These are phyloP conservation scores for Scelioninae gen. 2 DNA, from an alignment of 2,888 invertebrate species.

Conservation along the genomic window DNA sequence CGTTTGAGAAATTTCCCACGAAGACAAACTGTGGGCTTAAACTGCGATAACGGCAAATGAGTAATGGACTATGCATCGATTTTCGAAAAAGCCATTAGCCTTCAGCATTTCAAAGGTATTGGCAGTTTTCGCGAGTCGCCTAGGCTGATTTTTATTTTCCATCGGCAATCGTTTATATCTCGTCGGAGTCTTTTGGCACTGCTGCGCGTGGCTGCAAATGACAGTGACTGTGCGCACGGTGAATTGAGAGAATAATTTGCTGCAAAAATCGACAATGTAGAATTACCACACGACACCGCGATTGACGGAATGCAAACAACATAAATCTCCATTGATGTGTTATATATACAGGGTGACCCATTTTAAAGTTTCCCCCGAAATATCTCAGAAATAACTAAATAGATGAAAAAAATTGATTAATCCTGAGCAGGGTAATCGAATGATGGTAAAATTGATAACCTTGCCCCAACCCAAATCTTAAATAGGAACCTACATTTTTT, in stretches of 20 bases:
- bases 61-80: constrained; percentile 27
- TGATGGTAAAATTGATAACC: no score
- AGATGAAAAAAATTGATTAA: no score
- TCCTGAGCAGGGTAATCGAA: no score
- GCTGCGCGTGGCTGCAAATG: constrained; percentile 26
- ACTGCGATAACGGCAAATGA: constrained; percentile 16
- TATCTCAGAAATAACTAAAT: no score
- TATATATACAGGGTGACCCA: no score
- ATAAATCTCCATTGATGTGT: constrained; percentile 26
- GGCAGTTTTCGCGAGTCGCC: constrained; percentile 21
- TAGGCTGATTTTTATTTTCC: constrained; percentile 37
- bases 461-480: no score
- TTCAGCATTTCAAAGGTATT: constrained; percentile 30
- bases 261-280: constrained; percentile 15
- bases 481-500: no score
- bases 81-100: constrained; percentile 33
- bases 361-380: constrained; percentile 4
- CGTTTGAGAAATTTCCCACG: no score
- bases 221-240: constrained; percentile 19
- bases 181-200: constrained; percentile 29
- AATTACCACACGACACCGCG: constrained; percentile 18
- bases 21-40: constrained; percentile 21
- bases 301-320: constrained; percentile 27
- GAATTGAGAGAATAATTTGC: constrained; percentile 32
- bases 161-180: constrained; percentile 35